Base-by-base conservation (phyloP, 1,140 invertebrate genomes). In the Drosophila arizonae region DNA sequence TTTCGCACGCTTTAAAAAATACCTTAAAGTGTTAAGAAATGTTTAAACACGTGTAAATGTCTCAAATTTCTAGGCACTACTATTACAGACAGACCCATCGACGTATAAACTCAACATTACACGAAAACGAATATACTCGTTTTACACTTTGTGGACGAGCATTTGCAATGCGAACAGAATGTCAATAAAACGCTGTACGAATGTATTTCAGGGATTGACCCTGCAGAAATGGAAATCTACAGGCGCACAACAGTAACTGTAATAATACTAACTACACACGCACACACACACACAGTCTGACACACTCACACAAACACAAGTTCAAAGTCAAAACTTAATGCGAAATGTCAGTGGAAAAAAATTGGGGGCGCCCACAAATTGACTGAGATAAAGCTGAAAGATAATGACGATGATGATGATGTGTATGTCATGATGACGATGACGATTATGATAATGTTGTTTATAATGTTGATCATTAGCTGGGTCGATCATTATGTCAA, bases 281-380 rank as follows among this genome's bases (percentile, higher is more conserved):
- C 41, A n/a, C 43, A 45, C 13, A 45, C 41, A 45, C 43, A 15
- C n/a, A 45, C 43, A 5, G n/a, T 15, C 43, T 4, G n/a, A 43
- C 57, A 50, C 26, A 24, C 28, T 36, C 15, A 46, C 5, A 43
- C 36, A 43, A 4, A 60, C 48, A 81, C 81, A 87, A 87, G 82
- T 88, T 87, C 82, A 87, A 88, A 87, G 82, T 87, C 82, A 79
- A 74, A 81, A 52, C 65, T 58, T 55, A 33, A 72, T 82, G 64
- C 52, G 65, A 57, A 33, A 65, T 63, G 52, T 56, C 52, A 33
- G 33, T 65, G n/a, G n/a, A 46, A 46, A 46, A 56, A 30, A 45
- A 73, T 69, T 10, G 57, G 65, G 62, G 69, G 69, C 80, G 72
- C 66, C 66, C 66, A 70, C 58, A 62, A 74, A 73, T 68, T 62